Base-by-base conservation (phyloP, 2,888 invertebrate genomes). In the Dexiosoma caninum region DNA sequence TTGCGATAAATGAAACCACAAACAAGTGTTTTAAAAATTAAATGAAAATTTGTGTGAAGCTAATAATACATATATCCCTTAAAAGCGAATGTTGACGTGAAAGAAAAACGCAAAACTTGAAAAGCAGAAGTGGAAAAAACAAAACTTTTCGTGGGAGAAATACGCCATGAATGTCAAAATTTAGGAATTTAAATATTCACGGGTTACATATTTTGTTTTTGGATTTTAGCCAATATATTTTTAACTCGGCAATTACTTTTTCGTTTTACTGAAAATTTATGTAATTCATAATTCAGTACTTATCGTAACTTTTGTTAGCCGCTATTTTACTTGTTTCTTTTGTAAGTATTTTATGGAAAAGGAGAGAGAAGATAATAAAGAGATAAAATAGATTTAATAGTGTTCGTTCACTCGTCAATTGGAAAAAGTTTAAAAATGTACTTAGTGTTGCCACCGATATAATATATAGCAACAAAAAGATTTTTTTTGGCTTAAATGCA, bases 191-290 rank as follows among this genome's bases (percentile, higher is more conserved):
- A 32, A 60, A 71, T 64, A 64, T 60, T 70, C 59, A 78, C 44
- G 78, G 70, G 66, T 55, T 67, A 51, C 14, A 72, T 32, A 53
- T 19, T 55, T 21, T 51, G 4, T 55, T 71, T 76, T 81, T 81
- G 81, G 81, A 81, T 72, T 77, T 69, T 19, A 37, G 81, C 81
- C 81, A 81, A 81, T 76, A 80, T 60, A n/a, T 62, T 64, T 57
- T 49, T 8, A 66, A 66, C 59, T 30, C n/a, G 53, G 51, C n/a
- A 64, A 59, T 59, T 74, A 21, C 35, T 55, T 37, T 40, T 60
- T 75, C 40, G 4, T 55, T 69, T 37, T 30, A 32, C 12, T 69
- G 19, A 16, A 72, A 51, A 62, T 81, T 81, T 81, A 81, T 77
- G 67, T 81, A 81, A 81, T 76, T 79, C 64, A 69, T 77, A 70